Conservation (phyloP, 2,888 invertebrate species). For the Lasioglossum villosulum region DNA sequence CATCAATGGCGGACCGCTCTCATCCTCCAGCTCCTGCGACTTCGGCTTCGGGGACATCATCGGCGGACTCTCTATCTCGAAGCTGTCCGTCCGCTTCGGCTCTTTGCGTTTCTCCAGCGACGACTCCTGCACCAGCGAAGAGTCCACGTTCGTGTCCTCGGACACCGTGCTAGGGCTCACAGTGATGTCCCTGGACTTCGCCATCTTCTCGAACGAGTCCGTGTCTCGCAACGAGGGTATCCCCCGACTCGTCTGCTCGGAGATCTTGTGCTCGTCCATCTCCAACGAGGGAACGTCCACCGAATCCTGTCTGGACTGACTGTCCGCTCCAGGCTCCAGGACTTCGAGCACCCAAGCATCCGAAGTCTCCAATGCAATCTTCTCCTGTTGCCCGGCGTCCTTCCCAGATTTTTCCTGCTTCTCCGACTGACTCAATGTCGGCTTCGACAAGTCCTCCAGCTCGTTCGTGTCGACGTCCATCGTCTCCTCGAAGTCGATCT, state of each 20-base stretch:
- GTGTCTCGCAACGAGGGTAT: conserved; percentile 74
- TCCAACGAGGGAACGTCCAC: conserved; percentile 79
- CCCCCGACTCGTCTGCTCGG: conserved; percentile 69
- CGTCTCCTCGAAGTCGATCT: conserved; percentile 78
- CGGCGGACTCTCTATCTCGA: conserved; percentile 80
- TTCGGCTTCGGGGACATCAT: conserved; percentile 79
- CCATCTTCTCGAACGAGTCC: conserved; percentile 78
- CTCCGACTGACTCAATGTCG: conserved; percentile 60
- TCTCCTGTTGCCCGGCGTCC: conserved; percentile 55
- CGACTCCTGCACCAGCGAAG: conserved; percentile 71
- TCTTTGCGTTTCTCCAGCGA: conserved; percentile 18
- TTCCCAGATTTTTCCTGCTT: conserved; percentile 53
- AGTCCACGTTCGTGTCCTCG: conserved; percentile 75
- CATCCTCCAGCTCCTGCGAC: conserved; percentile 76
- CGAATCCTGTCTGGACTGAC: conserved; percentile 77
- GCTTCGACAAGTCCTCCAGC: conserved; percentile 67
- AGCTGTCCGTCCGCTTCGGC: conserved; percentile 72
- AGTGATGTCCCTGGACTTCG: conserved; percentile 76
- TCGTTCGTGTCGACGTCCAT: conserved; percentile 71
- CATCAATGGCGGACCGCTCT: conserved; percentile 75
- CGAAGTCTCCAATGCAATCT: conserved; percentile 70
- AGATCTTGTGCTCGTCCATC: conserved; percentile 77
- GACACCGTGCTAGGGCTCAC: conserved; percentile 78
- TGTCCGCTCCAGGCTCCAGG: conserved; percentile 73
- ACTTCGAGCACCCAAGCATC: conserved; percentile 78